Percentiles rank a stretch among this genome's conserved stretches.
phyloP scores from a whole-genome alignment of 2,797 vertebrate genomes.

The Alfaro cultratus region DNA sequence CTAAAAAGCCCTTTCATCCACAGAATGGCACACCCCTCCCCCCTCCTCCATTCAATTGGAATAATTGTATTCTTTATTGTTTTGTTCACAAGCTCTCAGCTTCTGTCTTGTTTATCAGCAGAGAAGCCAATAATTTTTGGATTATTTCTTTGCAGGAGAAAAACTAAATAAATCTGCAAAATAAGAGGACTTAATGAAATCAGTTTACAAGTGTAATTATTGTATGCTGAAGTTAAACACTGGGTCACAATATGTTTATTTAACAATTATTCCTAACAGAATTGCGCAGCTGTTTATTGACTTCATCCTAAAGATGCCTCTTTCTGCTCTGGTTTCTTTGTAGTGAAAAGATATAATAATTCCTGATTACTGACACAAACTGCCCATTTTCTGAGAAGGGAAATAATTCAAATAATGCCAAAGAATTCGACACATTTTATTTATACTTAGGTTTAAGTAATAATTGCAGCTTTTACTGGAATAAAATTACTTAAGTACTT shows the following conservation, averaged over 20 bases:
- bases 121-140: conserved; percentile 37
- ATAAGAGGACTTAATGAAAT: conserved; percentile 25
- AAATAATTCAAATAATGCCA: conserved; percentile 2
- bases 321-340: conserved; percentile 7
- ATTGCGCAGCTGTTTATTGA: conserved; percentile 7
- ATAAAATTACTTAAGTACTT: conserved; percentile 15
- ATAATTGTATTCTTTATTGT: conserved; percentile 63
- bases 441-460: neutral
- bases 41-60: conserved; percentile 54
- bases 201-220: conserved; percentile 14
- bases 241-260: neutral
- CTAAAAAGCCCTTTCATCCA: conserved; percentile 63
- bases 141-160: conserved; percentile 22
- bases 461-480: conserved; percentile 11
- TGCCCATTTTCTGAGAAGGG: neutral
- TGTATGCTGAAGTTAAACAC: neutral
- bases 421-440: neutral
- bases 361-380: conserved; percentile 14
- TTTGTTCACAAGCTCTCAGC: conserved; percentile 29
- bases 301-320: neutral
- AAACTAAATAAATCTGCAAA: neutral
- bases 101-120: conserved; percentile 45
- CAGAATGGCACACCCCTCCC: neutral
- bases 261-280: conserved; percentile 17
- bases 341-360: neutral